Base-by-base conservation (phyloP, 2,113 vertebrate genomes). In the Corynorhinus townsendii region DNA sequence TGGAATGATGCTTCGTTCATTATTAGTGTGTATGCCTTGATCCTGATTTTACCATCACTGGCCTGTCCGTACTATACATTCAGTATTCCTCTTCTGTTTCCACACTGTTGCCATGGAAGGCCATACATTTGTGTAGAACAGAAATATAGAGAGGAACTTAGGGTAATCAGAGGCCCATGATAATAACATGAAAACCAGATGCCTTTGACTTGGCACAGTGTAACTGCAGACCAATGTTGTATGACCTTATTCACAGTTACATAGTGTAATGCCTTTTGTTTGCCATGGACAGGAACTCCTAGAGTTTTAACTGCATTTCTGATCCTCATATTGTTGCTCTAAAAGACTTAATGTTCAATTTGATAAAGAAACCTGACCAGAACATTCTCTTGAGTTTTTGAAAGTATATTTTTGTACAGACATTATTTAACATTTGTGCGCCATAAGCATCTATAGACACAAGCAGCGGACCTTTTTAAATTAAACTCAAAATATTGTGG, bases 11-110 rank as follows among this genome's bases (percentile, higher is more conserved):
- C 89, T 95, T 96, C 49, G 72, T 92, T 73, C 22, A 30, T 11
- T 73, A 14, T 79, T 66, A 12, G 69, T 84, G 54, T 82, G 68
- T 87, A 59, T 79, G 71, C 52, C 90, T 92, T 28, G 24, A 38
- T 86, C 11, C 1, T 33, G 76, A 43, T 75, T 76, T 76, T 80
- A 89, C 82, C 15, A 69, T 89, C 68, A 93, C 68, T 88, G 90
- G 75, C 71, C 52, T 72, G 91, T 84, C 30, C 62, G 73, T 84
- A 68, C 95, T 97, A 96, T 85, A 87, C 77, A 84, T 94, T 87
- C 90, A 28, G 24, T 28, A 62, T 28, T 62, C 24, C 56, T 97
- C 59, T 91, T 93, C 47, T 3, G 62, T 85, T 90, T 88, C 89
- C 95, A 76, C 38, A 68, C 14, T 28, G 26, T 62, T 22, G 26